Percentiles rank a stretch among this genome's conserved stretches.
These are phyloP conservation scores for Onychostruthus taczanowskii DNA, from an alignment of 2,113 vertebrate species.

Conservation along the genomic window DNA sequence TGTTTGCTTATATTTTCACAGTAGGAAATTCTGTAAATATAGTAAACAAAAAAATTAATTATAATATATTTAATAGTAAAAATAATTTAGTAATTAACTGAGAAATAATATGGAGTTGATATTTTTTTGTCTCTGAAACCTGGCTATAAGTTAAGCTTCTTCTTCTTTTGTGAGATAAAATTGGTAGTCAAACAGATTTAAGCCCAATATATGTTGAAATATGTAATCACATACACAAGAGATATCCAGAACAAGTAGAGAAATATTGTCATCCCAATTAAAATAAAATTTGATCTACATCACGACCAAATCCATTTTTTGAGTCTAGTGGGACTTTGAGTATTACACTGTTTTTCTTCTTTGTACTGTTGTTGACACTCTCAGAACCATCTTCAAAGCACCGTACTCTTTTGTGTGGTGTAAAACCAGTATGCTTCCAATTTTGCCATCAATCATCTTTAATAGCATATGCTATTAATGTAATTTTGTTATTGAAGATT, in stretches of 20 bases:
- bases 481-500: constrained; percentile 83
- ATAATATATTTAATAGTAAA: too few species aligned
- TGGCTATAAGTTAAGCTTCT: not conserved
- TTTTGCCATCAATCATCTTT: constrained; percentile 83
- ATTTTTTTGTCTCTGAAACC: not conserved
- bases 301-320: not conserved
- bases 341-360: constrained; percentile 45
- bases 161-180: not conserved
- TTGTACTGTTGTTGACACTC: constrained; percentile 58
- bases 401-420: constrained; percentile 66
- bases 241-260: not conserved
- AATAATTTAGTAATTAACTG: too few species aligned
- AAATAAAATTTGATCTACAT: not conserved
- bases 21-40: not conserved
- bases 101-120: not conserved
- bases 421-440: constrained; percentile 74
- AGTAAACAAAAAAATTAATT: not conserved
- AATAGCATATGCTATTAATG: constrained; percentile 81
- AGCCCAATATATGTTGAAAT: not conserved
- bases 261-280: not conserved
- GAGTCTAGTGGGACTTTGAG: constrained; percentile 3
- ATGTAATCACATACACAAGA: not conserved
- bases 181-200: not conserved
- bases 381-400: constrained; percentile 66
- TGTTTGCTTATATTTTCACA: not conserved